These are phyloP conservation scores for Sesamia nonagrioides DNA, from an alignment of 1,140 invertebrate species.

Conservation along the genomic window DNA sequence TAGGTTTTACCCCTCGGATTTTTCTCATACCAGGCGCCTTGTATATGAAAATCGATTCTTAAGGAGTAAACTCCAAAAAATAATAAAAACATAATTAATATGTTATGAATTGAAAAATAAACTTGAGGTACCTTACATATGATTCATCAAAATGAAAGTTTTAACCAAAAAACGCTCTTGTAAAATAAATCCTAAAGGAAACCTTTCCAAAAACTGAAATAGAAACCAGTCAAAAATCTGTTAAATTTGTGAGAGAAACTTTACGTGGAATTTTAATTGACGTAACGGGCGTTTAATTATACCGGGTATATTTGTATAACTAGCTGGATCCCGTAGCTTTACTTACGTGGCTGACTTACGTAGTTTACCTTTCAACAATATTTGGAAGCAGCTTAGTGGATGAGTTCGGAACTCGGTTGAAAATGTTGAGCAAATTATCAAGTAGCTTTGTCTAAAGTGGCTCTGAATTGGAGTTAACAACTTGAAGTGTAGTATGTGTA, in stretches of 20 bases:
- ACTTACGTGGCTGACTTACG: constrained; percentile 19
- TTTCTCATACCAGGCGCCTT: too few relatives aligned
- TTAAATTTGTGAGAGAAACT: background rate
- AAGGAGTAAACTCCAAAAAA: too few relatives aligned
- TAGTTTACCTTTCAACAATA: constrained; percentile 30
- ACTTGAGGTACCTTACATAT: background rate
- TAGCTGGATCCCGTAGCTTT: constrained; percentile 23
- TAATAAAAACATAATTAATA: too few relatives aligned
- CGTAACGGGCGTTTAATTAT: constrained; percentile 42
- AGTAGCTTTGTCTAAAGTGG: background rate
- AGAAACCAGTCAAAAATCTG: constrained; percentile 43
- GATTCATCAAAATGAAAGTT: constrained; percentile 16
- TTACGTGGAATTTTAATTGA: constrained; percentile 48
- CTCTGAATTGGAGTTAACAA: background rate
- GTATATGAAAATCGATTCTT: too few relatives aligned
- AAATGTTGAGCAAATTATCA: constrained; percentile 5
- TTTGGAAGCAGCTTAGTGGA: constrained; percentile 20
- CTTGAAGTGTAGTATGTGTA: background rate
- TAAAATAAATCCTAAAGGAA: constrained; percentile 41
- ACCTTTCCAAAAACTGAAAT: constrained; percentile 37
- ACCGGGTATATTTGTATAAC: constrained; percentile 25
- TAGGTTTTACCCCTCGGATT: too few relatives aligned
- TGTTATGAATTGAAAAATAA: too few relatives aligned
- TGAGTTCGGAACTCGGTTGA: constrained; percentile 19
- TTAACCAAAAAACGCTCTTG: constrained; percentile 10